Evolutionary conservation across 2,113 vertebrate species (phyloP), one percentile per base, ranked within the genome.

Genomic region (Pygoscelis adeliae): DNA sequence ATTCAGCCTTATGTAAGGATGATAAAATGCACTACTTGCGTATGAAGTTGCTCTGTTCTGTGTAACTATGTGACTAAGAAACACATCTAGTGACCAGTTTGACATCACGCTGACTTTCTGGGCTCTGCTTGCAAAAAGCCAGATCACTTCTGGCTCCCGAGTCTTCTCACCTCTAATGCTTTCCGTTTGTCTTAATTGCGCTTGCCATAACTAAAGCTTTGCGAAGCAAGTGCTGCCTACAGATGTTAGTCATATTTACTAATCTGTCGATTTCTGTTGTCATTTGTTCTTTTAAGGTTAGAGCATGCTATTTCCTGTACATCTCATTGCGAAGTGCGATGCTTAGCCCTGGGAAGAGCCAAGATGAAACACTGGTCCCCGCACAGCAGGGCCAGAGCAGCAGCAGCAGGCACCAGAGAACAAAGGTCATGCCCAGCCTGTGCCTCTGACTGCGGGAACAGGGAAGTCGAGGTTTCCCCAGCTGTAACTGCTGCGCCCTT

Each of bases 391-490:
- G 59, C 29, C 15, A 11, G 30, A 21, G 38, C 38, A 10, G 49
- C 42, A 26, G 38, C 32, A 42, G 71, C 25, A 36, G 65, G 36
- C 8, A 1, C 32, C 5, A 0, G 19, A n/a, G 32, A 19, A n/a
- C 1, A 2, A 58, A 19, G 46, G 34, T 21, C 1, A 1, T 55
- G 46, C 16, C 29, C 34, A 30, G 25, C 1, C 0, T 13, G 38
- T 19, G 52, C 46, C 59, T 44, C 30, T 8, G 47, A 15, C 59
- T 13, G 10, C 0, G 2, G 53, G 44, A 65, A n/a, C 1, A 7
- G 50, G 23, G 21, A 11, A 32, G 44, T 6, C 4, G 4, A 36
- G 34, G 36, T 42, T 36, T 63, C 47, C 22, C 47, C 9, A 13
- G 61, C 34, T 4, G 3, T 5, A 22, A 6, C 25, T 1, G 15